Evolutionary conservation across 1,140 invertebrate genomes (phyloP).

Genomic region (Drosophila parabipectinata): DNA sequence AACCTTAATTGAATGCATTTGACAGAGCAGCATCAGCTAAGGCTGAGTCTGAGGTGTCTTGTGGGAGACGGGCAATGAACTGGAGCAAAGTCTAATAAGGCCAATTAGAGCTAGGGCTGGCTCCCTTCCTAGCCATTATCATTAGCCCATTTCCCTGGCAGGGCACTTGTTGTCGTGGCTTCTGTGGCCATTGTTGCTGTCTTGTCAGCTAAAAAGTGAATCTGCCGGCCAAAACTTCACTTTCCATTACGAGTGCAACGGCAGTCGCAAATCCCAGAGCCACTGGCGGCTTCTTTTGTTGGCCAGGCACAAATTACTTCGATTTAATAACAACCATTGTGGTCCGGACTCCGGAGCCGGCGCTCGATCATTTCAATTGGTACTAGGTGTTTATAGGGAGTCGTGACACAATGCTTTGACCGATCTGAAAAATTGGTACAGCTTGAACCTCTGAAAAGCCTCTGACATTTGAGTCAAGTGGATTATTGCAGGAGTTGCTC

Average conservation of each 20-base stretch:
- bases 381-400: conserved; percentile 75
- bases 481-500: not conserved
- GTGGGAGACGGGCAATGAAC: conserved; percentile 67
- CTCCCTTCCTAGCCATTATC: conserved; percentile 37
- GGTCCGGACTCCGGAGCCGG: conserved; percentile 16
- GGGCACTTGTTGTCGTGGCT: conserved; percentile 16
- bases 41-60: conserved; percentile 6
- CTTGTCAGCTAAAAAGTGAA: conserved; percentile 46
- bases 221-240: conserved; percentile 56
- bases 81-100: conserved; percentile 53
- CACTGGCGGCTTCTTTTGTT: conserved; percentile 64
- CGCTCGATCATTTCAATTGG: conserved; percentile 50
- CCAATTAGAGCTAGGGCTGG: conserved; percentile 31
- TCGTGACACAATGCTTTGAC: conserved; percentile 72
- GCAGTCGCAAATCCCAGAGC: conserved; percentile 25
- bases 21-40: conserved; percentile 39
- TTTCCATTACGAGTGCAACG: conserved; percentile 55
- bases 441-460: conserved; percentile 38
- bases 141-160: conserved; percentile 45
- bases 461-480: conserved; percentile 69
- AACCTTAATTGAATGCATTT: conserved; percentile 81
- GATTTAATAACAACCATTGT: conserved; percentile 76
- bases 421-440: conserved; percentile 49
- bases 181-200: conserved; percentile 15
- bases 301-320: conserved; percentile 63